phyloP scores from a whole-genome alignment of 1,140 invertebrate genomes.

The Drosophila miranda region DNA sequence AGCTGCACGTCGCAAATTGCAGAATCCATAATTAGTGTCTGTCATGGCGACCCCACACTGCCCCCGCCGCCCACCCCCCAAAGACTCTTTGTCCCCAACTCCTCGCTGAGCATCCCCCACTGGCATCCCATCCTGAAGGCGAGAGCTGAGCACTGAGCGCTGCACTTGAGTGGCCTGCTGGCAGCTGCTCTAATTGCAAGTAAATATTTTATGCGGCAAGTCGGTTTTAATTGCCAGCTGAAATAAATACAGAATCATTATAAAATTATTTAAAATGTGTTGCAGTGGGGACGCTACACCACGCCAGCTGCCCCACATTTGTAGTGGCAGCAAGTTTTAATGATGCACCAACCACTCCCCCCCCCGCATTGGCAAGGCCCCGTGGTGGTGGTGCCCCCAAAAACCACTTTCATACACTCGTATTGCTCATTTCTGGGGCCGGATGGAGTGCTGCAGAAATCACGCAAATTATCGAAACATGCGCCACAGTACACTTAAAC shows the following conservation, averaged over 20 bases:
- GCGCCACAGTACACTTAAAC: conserved; percentile 70
- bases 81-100: conserved; percentile 4
- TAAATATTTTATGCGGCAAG: conserved; percentile 76
- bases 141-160: conserved; percentile 52
- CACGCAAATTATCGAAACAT: conserved; percentile 81
- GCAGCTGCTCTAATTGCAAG: conserved; percentile 75
- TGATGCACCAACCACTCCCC: conserved; percentile 56
- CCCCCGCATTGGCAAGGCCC: conserved; percentile 16
- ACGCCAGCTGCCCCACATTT: conserved; percentile 57
- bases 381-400: conserved; percentile 4
- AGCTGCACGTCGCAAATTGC: conserved; percentile 74
- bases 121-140: conserved; percentile 36
- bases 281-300: not conserved
- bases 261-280: conserved; percentile 59
- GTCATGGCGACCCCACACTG: conserved; percentile 55
- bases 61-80: conserved; percentile 1
- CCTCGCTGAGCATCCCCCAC: not conserved
- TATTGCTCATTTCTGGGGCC: conserved; percentile 40
- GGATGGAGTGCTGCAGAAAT: conserved; percentile 70
- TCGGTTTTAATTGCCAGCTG: conserved; percentile 74
- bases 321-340: conserved; percentile 75
- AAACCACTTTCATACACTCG: conserved; percentile 38
- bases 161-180: conserved; percentile 65
- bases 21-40: conserved; percentile 80
- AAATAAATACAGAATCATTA: conserved; percentile 79